Percentiles rank a stretch among this genome's conserved stretches.
Conservation (phyloP, 2,888 invertebrate species). For the Subacronicta megacephala region DNA sequence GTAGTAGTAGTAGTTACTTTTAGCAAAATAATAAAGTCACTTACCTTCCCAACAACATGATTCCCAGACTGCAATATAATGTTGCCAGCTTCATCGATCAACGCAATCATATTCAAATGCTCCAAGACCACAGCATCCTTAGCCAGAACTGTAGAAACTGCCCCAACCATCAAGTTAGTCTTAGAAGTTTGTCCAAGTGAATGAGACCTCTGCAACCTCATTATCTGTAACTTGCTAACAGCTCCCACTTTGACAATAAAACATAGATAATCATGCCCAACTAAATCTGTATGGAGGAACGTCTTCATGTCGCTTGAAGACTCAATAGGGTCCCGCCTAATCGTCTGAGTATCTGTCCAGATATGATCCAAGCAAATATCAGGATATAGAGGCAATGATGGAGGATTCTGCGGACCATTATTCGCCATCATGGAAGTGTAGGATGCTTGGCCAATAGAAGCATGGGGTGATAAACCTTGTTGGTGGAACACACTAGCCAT, state of each 20-base stretch:
- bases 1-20: no score
- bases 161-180: conserved; percentile 93
- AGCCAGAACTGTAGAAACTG: conserved; percentile 92
- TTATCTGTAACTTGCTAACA: conserved; percentile 90
- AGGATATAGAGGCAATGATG: conserved; percentile 93
- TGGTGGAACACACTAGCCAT: conserved; percentile 85
- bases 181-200: conserved; percentile 80
- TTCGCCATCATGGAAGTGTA: conserved; percentile 84
- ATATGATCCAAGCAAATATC: conserved; percentile 96
- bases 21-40: conserved; percentile 13
- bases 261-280: conserved; percentile 95
- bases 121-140: conserved; percentile 95
- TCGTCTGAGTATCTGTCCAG: conserved; percentile 93
- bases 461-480: conserved; percentile 84
- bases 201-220: conserved; percentile 91
- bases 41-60: conserved; percentile 93
- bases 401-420: conserved; percentile 83
- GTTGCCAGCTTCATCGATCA: conserved; percentile 94
- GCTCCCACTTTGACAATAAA: conserved; percentile 89
- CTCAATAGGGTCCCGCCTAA: conserved; percentile 78
- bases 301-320: conserved; percentile 88
- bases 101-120: conserved; percentile 95
- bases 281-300: conserved; percentile 95
- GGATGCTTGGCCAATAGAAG: conserved; percentile 83
- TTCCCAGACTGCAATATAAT: conserved; percentile 96